These are phyloP conservation scores for Coecobrya sp. DNA, from an alignment of 2,888 invertebrate species.

Conservation along the genomic window DNA sequence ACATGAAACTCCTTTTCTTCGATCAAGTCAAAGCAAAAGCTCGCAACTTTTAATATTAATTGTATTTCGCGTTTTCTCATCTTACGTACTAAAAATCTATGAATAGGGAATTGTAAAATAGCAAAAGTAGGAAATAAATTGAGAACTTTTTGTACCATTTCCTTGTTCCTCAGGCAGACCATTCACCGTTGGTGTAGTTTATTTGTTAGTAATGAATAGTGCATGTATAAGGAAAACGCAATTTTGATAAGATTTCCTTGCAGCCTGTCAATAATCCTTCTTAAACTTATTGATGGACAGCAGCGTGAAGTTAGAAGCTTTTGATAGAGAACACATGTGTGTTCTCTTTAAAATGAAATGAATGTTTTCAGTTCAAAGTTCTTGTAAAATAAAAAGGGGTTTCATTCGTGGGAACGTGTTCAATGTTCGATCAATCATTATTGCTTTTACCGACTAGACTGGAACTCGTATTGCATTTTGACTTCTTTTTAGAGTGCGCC, in stretches of 20 bases:
- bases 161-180: background rate
- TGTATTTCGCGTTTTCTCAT: background rate
- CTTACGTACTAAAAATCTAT: background rate
- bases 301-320: background rate
- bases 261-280: conserved; percentile 58
- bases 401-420: conserved; percentile 71
- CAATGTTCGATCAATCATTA: conserved; percentile 44
- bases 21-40: background rate
- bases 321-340: conserved; percentile 61
- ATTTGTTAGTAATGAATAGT: background rate
- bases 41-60: conserved; percentile 17
- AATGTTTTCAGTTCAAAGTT: conserved; percentile 17
- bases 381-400: conserved; percentile 5
- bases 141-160: conserved; percentile 29
- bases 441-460: background rate
- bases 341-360: conserved; percentile 10
- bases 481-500: conserved; percentile 4
- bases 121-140: background rate
- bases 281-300: conserved; percentile 1
- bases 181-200: conserved; percentile 28
- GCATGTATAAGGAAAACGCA: conserved; percentile 15
- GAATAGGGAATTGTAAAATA: background rate
- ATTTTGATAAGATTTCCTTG: conserved; percentile 29
- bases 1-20: background rate
- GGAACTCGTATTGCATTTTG: background rate